Conservation (phyloP, 2,888 invertebrate species). For the Ectemnius lituratus region DNA sequence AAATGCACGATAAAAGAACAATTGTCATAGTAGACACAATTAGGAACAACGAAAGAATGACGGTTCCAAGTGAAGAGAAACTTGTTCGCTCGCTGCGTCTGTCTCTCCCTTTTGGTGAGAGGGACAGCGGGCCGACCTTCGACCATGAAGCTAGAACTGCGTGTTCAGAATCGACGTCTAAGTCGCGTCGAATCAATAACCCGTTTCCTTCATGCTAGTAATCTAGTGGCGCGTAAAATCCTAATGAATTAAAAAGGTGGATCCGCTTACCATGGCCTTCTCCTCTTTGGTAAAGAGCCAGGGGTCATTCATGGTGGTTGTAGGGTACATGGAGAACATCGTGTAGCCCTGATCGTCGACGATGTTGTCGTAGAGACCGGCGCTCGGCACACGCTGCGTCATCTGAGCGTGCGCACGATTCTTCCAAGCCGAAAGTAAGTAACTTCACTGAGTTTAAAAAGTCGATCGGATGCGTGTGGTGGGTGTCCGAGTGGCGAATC, state of each 20-base stretch:
- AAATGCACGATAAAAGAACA: not conserved
- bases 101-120: constrained; percentile 1
- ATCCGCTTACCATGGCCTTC: constrained; percentile 65
- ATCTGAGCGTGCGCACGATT: constrained; percentile 49
- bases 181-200: constrained; percentile 16
- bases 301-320: constrained; percentile 54
- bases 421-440: too few species aligned
- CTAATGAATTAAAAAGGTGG: not conserved
- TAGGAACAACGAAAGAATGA: not conserved
- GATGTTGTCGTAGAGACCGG: constrained; percentile 67
- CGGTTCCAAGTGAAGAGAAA: not conserved
- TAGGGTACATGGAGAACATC: constrained; percentile 70
- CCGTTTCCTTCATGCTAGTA: not conserved
- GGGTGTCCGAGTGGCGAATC: not conserved
- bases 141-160: constrained; percentile 46
- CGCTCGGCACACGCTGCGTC: constrained; percentile 74
- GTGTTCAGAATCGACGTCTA: constrained; percentile 35
- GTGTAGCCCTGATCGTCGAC: constrained; percentile 71
- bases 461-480: too few species aligned
- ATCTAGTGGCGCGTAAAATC: not conserved
- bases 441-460: constrained; percentile 35
- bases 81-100: not conserved
- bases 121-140: constrained; percentile 51
- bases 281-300: constrained; percentile 71
- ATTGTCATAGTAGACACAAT: not conserved